Base-by-base conservation (phyloP, 2,797 vertebrate genomes). In the Hoplostethus mediterraneus region DNA sequence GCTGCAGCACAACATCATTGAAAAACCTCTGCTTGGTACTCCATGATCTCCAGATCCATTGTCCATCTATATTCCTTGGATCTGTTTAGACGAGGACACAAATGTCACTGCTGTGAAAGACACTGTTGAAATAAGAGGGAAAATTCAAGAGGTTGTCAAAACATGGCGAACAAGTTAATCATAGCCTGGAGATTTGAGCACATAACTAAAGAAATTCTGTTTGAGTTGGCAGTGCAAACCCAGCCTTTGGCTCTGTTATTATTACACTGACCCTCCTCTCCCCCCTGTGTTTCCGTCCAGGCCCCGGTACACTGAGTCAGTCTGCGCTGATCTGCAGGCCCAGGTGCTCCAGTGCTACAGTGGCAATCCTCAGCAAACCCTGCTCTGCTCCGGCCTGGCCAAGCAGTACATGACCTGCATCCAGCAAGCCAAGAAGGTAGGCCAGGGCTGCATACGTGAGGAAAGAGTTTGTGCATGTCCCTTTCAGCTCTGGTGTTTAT, bases 331-430 rank as follows among this genome's bases (percentile, higher is more conserved):
- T 58, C 91, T 99, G 68, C 97, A 99, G 91, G 90, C 93, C 74
- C 90, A 95, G 86, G 96, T 99, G 80, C 90, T 98, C 58, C 93
- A 91, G 74, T 99, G 98, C 92, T 98, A 98, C 94, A 89, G 81
- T 31, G 93, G 95, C 80, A 96, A 96, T 79, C 92, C 90, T 30
- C 88, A 77, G 56, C 95, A 99, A 92, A 96, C 96, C 16, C 95
- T 99, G 36, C 95, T 90, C 75, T 99, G 97, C 92, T 97, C 97
- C 0, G 90, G 93, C 86, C 92, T 98, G 87, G 97, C 95, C 78
- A 96, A 95, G 78, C 93, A 97, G 4, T 99, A 97, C 86, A 96
- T 95, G 86, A 92, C 81, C 90, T 99, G 98, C 6, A 96, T 99
- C 80, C 95, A 95, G 12, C 87, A 96, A 2, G 95, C 96, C 79